phyloP scores from a whole-genome alignment of 2,113 vertebrate species.

The Kryptolebias marmoratus region DNA sequence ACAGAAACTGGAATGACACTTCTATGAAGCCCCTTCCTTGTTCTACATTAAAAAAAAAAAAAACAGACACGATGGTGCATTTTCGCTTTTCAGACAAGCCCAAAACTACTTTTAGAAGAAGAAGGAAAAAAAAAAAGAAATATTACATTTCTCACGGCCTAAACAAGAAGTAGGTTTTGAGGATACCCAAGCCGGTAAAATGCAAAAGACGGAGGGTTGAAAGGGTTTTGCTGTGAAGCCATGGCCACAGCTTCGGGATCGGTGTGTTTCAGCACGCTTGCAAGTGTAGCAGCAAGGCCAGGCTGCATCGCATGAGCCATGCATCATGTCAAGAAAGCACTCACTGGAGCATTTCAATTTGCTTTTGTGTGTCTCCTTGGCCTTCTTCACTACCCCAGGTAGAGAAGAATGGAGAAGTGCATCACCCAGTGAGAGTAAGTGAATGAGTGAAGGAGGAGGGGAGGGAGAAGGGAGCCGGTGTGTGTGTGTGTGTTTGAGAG shows the following conservation, averaged over 20 bases:
- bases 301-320: slow-evolving; percentile 72
- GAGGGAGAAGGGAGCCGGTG: slow-evolving; percentile 1
- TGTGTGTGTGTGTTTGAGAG: background rate
- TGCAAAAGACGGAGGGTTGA: background rate
- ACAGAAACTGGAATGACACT: slow-evolving; percentile 74
- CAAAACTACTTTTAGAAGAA: background rate
- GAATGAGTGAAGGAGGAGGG: slow-evolving; percentile 36
- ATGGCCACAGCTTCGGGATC: slow-evolving; percentile 41
- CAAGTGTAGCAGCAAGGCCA: slow-evolving; percentile 51
- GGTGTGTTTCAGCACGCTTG: slow-evolving; percentile 45
- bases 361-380: slow-evolving; percentile 76
- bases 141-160: background rate
- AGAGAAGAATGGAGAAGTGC: slow-evolving; percentile 71
- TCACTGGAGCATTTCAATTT: slow-evolving; percentile 81
- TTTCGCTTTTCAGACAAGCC: slow-evolving; percentile 3
- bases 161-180: background rate
- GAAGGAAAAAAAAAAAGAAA: background rate
- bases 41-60: slow-evolving; percentile 39
- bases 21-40: slow-evolving; percentile 66
- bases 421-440: slow-evolving; percentile 61
- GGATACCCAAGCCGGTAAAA: background rate
- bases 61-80: slow-evolving; percentile 37
- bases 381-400: slow-evolving; percentile 75
- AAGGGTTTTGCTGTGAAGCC: slow-evolving; percentile 14
- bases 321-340: slow-evolving; percentile 80